phyloP scores from a whole-genome alignment of 2,797 vertebrate genomes.

The Myotis daubentonii region DNA sequence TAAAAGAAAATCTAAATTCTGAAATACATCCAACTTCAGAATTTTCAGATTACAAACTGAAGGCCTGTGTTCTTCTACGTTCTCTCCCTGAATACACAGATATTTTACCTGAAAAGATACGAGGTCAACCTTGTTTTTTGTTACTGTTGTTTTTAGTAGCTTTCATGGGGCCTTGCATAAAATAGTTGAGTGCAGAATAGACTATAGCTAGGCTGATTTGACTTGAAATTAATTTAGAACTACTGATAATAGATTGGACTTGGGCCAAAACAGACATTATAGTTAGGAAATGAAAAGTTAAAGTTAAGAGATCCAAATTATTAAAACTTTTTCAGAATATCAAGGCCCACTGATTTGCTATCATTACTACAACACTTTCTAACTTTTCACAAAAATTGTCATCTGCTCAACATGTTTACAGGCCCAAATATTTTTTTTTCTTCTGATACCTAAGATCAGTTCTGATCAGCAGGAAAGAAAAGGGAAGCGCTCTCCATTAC shows the following conservation, averaged over 20 bases:
- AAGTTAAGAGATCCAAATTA: not conserved
- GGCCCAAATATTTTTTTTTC: not conserved
- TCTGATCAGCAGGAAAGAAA: not conserved
- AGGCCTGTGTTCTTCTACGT: not conserved
- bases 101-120: not conserved
- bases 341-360: not conserved
- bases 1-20: not conserved
- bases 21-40: not conserved
- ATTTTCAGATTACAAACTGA: not conserved
- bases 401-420: not conserved
- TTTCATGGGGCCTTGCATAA: not conserved
- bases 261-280: not conserved
- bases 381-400: constrained; percentile 18
- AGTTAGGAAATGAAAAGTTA: not conserved
- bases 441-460: not conserved
- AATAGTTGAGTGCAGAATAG: not conserved
- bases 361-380: not conserved
- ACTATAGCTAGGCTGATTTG: not conserved
- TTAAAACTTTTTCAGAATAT: not conserved
- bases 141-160: not conserved
- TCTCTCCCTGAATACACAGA: not conserved
- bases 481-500: not conserved
- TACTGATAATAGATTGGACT: not conserved
- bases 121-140: not conserved
- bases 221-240: constrained; percentile 19